Percentiles rank a stretch among this genome's conserved stretches.
These are phyloP conservation scores for Ceyx margarethae DNA, from an alignment of 2,113 vertebrate species.

Conservation along the genomic window DNA sequence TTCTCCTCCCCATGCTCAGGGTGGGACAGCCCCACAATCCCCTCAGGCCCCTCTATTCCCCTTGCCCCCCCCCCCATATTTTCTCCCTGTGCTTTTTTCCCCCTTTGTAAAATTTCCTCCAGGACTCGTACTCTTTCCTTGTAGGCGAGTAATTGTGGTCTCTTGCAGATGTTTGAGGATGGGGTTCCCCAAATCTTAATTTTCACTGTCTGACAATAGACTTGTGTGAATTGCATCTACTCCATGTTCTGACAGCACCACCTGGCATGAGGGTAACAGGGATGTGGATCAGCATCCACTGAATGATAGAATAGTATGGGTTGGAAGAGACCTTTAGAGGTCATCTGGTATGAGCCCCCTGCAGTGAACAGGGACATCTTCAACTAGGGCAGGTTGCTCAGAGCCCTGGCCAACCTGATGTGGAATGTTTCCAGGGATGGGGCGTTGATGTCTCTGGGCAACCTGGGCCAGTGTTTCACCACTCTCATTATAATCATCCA, in stretches of 20 bases:
- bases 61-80: neutral
- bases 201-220: neutral
- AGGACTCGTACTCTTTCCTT: neutral
- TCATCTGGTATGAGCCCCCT: too few relatives aligned
- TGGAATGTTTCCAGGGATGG: neutral
- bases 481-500: neutral
- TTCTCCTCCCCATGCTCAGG: rapidly evolving
- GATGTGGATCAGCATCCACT: neutral
- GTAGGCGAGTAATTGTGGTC: neutral
- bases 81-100: neutral
- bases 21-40: neutral
- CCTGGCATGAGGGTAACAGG: neutral
- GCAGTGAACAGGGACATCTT: neutral
- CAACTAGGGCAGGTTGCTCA: neutral
- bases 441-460: neutral
- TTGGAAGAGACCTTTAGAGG: neutral
- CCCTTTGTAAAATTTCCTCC: neutral
- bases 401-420: neutral
- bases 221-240: rapidly evolving
- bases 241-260: neutral
- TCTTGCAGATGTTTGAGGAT: neutral
- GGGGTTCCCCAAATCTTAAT: neutral
- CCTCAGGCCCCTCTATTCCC: rapidly evolving
- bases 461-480: neutral
- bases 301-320: neutral